Percentiles rank a stretch among this genome's conserved stretches.
These are phyloP conservation scores for Aegotheles bennettii DNA, from an alignment of 2,113 vertebrate genomes.

Conservation along the genomic window DNA sequence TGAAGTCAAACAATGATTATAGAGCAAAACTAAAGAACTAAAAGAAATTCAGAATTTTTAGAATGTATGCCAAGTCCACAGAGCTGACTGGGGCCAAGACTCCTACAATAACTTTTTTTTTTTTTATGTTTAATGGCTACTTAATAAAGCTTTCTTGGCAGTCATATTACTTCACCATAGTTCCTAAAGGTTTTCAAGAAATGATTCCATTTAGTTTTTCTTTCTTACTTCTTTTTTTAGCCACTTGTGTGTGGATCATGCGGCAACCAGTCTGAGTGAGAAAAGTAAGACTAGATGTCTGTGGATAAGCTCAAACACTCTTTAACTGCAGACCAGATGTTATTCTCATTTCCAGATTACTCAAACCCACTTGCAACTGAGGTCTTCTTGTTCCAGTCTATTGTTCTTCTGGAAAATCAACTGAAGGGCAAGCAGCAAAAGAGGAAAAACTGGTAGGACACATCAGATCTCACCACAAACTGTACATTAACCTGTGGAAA, in stretches of 20 bases:
- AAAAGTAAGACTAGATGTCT: background rate
- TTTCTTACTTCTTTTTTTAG: background rate
- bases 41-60: conserved; percentile 24
- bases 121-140: conserved; percentile 21
- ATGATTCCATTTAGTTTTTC: background rate
- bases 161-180: background rate
- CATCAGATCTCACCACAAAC: background rate
- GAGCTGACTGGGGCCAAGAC: background rate
- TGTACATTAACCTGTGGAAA: background rate
- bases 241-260: background rate
- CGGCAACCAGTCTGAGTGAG: background rate
- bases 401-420: background rate
- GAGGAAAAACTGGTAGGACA: background rate
- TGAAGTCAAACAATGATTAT: background rate
- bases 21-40: conserved; percentile 38
- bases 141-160: conserved; percentile 43
- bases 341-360: background rate
- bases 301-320: background rate
- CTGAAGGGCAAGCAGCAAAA: background rate
- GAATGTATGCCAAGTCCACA: background rate
- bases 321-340: background rate
- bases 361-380: background rate
- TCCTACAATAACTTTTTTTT: background rate
- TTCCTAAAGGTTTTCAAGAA: background rate
- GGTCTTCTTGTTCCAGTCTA: background rate